phyloP scores from a whole-genome alignment of 2,888 invertebrate species.

The Drosophila yooni region DNA sequence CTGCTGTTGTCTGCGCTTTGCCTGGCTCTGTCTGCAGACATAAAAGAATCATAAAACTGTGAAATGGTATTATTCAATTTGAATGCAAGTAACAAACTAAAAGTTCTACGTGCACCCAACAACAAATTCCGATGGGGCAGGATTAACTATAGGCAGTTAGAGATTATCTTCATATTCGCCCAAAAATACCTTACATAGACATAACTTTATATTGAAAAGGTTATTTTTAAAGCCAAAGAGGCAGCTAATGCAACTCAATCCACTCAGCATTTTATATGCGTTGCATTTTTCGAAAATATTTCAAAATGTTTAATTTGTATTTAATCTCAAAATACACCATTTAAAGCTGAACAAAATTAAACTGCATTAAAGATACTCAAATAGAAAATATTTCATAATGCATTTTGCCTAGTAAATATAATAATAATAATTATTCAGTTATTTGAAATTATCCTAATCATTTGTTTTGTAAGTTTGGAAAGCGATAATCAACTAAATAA shows the following conservation, averaged over 20 bases:
- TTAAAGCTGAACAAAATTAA: background rate
- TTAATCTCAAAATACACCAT: background rate
- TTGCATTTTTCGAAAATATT: background rate
- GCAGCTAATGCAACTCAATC: background rate
- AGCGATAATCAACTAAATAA: background rate
- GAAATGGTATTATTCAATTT: constrained; percentile 77
- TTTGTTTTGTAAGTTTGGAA: background rate
- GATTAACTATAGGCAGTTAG: background rate
- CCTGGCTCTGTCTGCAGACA: constrained; percentile 47
- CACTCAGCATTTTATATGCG: background rate
- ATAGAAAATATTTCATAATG: background rate
- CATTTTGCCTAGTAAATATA: background rate
- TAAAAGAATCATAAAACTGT: constrained; percentile 77
- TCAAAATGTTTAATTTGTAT: background rate
- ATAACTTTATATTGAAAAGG: background rate
- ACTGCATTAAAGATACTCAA: background rate
- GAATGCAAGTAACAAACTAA: constrained; percentile 36
- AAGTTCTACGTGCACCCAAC: constrained; percentile 24
- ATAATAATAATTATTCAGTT: background rate
- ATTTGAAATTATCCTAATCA: background rate
- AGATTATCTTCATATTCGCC: background rate
- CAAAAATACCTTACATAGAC: background rate
- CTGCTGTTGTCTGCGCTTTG: constrained; percentile 19
- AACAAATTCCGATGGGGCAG: background rate
- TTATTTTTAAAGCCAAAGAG: background rate